Evolutionary conservation across 2,888 invertebrate genomes (phyloP).

Genomic region (Alviniconcha strummeri): DNA sequence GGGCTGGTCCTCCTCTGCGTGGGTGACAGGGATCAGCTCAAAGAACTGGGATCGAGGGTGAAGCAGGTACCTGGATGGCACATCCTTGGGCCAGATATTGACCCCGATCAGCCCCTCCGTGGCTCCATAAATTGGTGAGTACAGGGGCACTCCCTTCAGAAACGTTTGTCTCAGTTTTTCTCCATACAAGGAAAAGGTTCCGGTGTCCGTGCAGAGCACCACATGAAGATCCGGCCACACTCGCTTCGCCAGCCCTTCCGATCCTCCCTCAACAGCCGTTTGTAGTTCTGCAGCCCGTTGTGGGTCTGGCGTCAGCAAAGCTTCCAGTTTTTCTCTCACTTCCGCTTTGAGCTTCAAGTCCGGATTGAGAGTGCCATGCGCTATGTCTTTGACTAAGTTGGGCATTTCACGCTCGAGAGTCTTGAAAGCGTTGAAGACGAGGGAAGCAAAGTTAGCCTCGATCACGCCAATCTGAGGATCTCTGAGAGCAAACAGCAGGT

Average conservation of each 20-base stretch:
- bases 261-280: constrained; percentile 54
- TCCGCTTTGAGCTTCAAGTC: constrained; percentile 54
- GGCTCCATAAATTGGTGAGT: constrained; percentile 70
- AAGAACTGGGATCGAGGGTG: constrained; percentile 67
- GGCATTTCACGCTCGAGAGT: constrained; percentile 58
- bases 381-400: constrained; percentile 62
- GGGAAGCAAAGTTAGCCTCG: constrained; percentile 70
- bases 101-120: constrained; percentile 69
- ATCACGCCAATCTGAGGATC: constrained; percentile 67
- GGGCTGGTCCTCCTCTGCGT: constrained; percentile 63
- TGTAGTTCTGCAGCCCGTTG: constrained; percentile 63
- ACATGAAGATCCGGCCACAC: constrained; percentile 65
- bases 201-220: constrained; percentile 62
- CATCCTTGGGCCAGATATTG: constrained; percentile 60
- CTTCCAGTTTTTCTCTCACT: constrained; percentile 56
- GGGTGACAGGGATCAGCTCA: constrained; percentile 68
- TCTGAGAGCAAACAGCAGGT: constrained; percentile 68
- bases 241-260: constrained; percentile 59
- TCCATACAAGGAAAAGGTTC: constrained; percentile 66
- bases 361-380: constrained; percentile 57
- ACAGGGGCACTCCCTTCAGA: constrained; percentile 62
- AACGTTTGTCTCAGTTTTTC: constrained; percentile 52
- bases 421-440: constrained; percentile 64
- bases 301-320: constrained; percentile 58
- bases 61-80: constrained; percentile 64